Conservation (phyloP, 1,140 invertebrate genomes). For the Colletes gigas region DNA sequence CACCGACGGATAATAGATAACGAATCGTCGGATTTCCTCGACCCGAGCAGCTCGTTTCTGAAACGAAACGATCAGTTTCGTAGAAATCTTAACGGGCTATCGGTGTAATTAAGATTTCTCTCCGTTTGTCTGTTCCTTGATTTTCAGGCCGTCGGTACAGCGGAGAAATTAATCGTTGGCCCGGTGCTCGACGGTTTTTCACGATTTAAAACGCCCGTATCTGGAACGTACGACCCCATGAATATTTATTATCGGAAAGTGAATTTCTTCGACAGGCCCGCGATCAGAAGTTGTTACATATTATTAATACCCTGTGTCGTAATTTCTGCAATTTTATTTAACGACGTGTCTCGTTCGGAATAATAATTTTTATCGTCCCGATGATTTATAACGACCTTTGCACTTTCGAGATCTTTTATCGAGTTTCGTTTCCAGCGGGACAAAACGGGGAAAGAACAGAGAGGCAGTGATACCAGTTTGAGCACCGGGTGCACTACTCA, state of each 20-base stretch:
- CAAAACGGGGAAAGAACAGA: background rate
- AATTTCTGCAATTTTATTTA: background rate
- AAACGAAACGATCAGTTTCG: background rate
- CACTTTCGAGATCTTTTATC: background rate
- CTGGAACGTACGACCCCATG: background rate
- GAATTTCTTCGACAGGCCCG: background rate
- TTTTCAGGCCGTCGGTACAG: background rate
- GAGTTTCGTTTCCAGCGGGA: background rate
- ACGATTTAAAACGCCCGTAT: background rate
- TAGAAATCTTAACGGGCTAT: slow-evolving; percentile 3
- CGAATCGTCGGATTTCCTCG: background rate
- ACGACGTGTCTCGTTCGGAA: no score
- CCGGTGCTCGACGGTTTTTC: no score
- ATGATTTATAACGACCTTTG: no score
- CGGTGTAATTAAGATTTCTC: background rate
- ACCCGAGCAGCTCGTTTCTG: background rate
- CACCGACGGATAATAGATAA: background rate
- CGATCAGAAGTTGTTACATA: no score
- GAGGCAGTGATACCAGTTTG: no score
- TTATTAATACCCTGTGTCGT: no score
- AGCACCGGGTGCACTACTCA: no score
- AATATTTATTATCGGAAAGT: background rate
- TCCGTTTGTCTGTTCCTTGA: background rate
- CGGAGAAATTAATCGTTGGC: background rate
- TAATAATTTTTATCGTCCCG: no score